These are phyloP conservation scores for Nothocercus nigrocapillus DNA, from an alignment of 2,113 vertebrate genomes.

Conservation along the genomic window DNA sequence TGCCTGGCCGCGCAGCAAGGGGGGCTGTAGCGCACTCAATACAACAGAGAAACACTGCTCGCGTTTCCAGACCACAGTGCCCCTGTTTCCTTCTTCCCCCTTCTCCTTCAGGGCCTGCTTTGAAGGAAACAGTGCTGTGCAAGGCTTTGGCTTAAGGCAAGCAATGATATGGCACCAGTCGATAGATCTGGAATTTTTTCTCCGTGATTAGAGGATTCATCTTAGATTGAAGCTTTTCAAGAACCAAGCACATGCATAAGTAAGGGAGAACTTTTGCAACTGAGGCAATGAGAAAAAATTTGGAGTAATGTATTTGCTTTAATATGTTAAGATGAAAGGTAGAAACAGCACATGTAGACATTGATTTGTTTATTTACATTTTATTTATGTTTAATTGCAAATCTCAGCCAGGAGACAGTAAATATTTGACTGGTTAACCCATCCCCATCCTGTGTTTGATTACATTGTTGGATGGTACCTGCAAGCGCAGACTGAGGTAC, in stretches of 20 bases:
- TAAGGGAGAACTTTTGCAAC: neutral
- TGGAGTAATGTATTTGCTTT: neutral
- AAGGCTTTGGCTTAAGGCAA: neutral
- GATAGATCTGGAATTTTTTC: neutral
- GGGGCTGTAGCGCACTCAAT: slow-evolving; percentile 29
- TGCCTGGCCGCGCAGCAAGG: slow-evolving; percentile 12
- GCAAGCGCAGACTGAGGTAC: neutral
- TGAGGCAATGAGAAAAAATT: neutral
- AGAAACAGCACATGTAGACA: neutral
- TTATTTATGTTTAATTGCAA: neutral
- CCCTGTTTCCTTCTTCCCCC: slow-evolving; percentile 14
- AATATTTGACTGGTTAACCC: neutral
- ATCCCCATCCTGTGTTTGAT: neutral
- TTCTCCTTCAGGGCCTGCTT: slow-evolving; percentile 1
- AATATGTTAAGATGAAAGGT: neutral
- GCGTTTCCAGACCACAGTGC: slow-evolving; percentile 28
- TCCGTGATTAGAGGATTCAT: neutral
- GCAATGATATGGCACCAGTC: neutral
- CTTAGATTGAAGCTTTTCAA: neutral
- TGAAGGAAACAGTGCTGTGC: slow-evolving; percentile 1
- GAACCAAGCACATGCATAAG: neutral
- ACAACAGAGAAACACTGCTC: slow-evolving; percentile 7
- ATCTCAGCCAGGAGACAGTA: neutral
- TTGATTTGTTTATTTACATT: neutral
- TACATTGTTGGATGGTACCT: neutral